phyloP scores from a whole-genome alignment of 1,140 invertebrate species.

The Ylistrum balloti region DNA sequence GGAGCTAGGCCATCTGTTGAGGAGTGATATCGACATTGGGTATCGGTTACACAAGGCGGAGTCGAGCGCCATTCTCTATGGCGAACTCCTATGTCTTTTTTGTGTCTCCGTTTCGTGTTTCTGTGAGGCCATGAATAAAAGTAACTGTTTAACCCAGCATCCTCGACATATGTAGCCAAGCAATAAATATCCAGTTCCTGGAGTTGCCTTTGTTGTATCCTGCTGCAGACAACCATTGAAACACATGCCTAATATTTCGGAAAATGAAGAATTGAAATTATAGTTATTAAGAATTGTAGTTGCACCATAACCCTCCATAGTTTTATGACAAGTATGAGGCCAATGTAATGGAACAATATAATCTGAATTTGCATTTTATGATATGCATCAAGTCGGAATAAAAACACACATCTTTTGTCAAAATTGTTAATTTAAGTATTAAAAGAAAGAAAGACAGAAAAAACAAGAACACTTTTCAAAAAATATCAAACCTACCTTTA shows the following conservation, averaged over 20 bases:
- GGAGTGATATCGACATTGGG: neutral
- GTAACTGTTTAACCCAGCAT: constrained; percentile 33
- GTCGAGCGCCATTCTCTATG: constrained; percentile 19
- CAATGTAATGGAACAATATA: constrained; percentile 39
- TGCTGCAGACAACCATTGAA: neutral
- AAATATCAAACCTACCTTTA: no score
- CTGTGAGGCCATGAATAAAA: constrained; percentile 25
- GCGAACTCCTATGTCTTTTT: constrained; percentile 17
- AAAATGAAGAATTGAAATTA: constrained; percentile 29
- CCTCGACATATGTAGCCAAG: neutral
- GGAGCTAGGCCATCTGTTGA: constrained; percentile 1
- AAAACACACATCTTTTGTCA: constrained; percentile 5
- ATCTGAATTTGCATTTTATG: constrained; percentile 35
- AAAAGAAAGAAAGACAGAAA: neutral
- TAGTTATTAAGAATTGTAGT: constrained; percentile 40
- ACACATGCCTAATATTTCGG: constrained; percentile 38
- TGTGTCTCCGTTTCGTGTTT: constrained; percentile 32
- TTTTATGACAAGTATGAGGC: constrained; percentile 25
- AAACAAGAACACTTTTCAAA: no score
- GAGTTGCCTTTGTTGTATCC: neutral
- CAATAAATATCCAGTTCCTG: constrained; percentile 34
- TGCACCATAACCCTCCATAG: neutral
- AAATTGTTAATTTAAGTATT: neutral
- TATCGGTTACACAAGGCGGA: constrained; percentile 30
- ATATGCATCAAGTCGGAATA: neutral